Base-by-base conservation (phyloP, 1,140 invertebrate genomes). In the Oryzaephilus surinamensis region DNA sequence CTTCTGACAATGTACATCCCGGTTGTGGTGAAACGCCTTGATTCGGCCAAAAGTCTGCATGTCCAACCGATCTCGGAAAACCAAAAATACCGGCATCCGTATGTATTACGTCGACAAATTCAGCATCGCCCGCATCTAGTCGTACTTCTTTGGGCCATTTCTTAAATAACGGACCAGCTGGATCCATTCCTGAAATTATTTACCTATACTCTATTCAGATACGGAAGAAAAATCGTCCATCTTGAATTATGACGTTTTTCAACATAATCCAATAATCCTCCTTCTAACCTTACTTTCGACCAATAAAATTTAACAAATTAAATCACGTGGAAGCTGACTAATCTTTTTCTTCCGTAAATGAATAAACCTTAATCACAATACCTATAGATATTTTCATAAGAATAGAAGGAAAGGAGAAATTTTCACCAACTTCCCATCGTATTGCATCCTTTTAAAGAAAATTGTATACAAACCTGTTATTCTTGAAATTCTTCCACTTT, bases 71-170 rank as follows among this genome's bases (percentile, higher is more conserved):
- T 17, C 68, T 57, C 0, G 66, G 63, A 32, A 71, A 71, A 0
- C 79, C 77, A 32, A 79, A 70, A 8, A 67, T 61, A 0, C 77
- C 78, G 0, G 75, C 80, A 54, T 84, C 79, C 0, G 79, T 79
- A 52, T 88, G 84, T 41, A 86, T 84, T 3, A 83, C 72, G 54
- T 86, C 82, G 2, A 87, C 81, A 53, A 84, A 84, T 16, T 65
- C 58, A 0, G 83, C 83, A 53, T 84, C 81, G 0, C 60, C 56
- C 1, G 66, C 52, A 21, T 70, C 69, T 1, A 77, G 46, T 26
- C 50, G 51, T 62, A 63, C 23, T 62, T 55, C 28, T 51, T 50
- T 2, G 51, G 54, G 38, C 64, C 58, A 32, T 62, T 63, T 41
- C 50, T 28, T 42, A 42, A 74, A 76, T 2, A 61, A 46, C 5